These are phyloP conservation scores for Alcedo atthis DNA, from an alignment of 2,797 vertebrate species.

Conservation along the genomic window DNA sequence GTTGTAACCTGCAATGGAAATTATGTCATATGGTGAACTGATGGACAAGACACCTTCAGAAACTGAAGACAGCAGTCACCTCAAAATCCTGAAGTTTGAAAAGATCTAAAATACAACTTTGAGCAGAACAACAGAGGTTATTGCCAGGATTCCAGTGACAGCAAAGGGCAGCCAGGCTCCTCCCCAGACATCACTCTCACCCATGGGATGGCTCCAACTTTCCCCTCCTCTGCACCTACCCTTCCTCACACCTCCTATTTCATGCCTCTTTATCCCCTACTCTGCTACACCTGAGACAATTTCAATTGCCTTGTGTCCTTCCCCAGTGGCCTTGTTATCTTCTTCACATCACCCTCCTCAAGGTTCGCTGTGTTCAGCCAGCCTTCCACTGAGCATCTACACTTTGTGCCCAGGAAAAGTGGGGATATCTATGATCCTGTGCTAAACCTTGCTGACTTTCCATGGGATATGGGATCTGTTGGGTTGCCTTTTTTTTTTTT, in stretches of 20 bases:
- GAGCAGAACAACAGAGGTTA: background rate
- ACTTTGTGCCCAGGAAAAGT: constrained; percentile 32
- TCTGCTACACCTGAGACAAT: background rate
- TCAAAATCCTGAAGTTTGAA: background rate
- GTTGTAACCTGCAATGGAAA: background rate
- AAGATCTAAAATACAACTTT: background rate
- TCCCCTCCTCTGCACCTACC: background rate
- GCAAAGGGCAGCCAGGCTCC: background rate
- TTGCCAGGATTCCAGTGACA: background rate
- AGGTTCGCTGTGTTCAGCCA: background rate
- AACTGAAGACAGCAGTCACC: background rate
- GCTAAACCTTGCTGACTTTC: constrained; percentile 10
- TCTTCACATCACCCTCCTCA: background rate
- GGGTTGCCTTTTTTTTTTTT: background rate
- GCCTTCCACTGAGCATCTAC: background rate
- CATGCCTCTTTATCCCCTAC: background rate
- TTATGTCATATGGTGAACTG: background rate
- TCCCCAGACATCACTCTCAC: background rate
- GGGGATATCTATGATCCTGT: constrained; percentile 5
- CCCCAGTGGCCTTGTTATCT: constrained; percentile 59
- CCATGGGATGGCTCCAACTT: rapidly evolving
- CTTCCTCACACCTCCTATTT: background rate
- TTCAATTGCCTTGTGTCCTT: background rate
- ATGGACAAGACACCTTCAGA: background rate
- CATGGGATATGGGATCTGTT: background rate